Conservation (phyloP, 1,140 invertebrate genomes). For the Meloidogyne floridensis region DNA sequence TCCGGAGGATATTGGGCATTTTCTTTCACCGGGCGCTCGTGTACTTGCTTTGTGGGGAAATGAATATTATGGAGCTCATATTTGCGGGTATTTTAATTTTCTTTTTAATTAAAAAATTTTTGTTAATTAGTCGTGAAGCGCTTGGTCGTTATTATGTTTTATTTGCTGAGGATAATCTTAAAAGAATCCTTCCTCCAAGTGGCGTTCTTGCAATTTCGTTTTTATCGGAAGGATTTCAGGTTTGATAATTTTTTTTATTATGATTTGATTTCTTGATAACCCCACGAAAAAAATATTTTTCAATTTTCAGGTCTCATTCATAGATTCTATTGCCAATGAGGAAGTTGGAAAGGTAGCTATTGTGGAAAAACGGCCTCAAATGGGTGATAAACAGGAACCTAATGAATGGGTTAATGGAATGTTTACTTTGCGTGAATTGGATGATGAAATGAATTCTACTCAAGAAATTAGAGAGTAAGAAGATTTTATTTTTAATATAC, state of each 20-base stretch:
- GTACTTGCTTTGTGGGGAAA: conserved; percentile 55
- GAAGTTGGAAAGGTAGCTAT: conserved; percentile 29
- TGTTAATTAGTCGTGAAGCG: conserved; percentile 50
- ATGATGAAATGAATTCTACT: conserved; percentile 28
- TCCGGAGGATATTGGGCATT: conserved; percentile 28
- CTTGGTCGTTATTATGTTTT: conserved; percentile 60
- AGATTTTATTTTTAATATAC: conserved; percentile 4
- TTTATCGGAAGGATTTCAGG: conserved; percentile 38
- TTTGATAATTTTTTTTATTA: conserved; percentile 8
- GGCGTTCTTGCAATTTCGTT: conserved; percentile 52
- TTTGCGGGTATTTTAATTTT: conserved; percentile 48
- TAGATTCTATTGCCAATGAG: conserved; percentile 30
- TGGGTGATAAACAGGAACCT: conserved; percentile 27
- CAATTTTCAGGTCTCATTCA: conserved; percentile 28
- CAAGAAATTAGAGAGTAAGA: conserved; percentile 11
- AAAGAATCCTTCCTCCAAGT: conserved; percentile 47
- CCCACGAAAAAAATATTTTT: neutral
- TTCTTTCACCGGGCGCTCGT: conserved; percentile 42
- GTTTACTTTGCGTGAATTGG: conserved; percentile 43
- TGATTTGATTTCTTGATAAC: neutral
- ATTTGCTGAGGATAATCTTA: conserved; percentile 54
- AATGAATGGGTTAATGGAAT: conserved; percentile 54
- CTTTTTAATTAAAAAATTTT: neutral
- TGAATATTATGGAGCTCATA: conserved; percentile 58
- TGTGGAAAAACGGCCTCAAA: conserved; percentile 44